Conservation (phyloP, 2,113 vertebrate genomes). For the Neopipo cinnamomea region DNA sequence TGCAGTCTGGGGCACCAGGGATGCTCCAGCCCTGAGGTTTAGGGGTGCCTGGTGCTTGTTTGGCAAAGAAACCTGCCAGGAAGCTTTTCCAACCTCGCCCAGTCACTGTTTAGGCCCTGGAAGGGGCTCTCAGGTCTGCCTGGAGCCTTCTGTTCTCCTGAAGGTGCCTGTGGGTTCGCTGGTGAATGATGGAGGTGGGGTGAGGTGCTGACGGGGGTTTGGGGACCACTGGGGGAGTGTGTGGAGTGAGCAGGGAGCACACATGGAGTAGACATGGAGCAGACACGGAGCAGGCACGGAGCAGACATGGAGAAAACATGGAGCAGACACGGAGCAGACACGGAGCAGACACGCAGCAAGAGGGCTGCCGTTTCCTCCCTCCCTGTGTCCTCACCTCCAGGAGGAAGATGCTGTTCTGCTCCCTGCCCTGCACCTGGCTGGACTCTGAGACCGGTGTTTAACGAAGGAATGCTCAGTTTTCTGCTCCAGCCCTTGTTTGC, state of each 20-base stretch:
- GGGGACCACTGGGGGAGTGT: fast-evolving
- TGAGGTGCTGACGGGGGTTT: neutral
- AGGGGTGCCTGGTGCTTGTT: no score
- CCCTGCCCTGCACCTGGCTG: neutral
- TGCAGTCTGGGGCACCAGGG: no score
- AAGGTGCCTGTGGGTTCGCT: neutral
- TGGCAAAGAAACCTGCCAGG: no score
- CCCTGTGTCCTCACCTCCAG: neutral
- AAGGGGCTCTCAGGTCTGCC: neutral
- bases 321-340: no score
- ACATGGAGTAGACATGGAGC: neutral
- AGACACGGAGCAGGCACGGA: neutral
- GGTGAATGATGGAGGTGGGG: neutral
- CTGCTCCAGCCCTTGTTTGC: neutral
- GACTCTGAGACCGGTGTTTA: neutral
- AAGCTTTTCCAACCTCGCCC: no score
- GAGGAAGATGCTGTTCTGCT: neutral
- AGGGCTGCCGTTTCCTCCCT: neutral
- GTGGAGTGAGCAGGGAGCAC: neutral
- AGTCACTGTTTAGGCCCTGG: neutral
- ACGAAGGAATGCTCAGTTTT: neutral
- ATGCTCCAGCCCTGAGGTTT: no score
- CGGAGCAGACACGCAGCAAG: fast-evolving
- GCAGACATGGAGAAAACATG: neutral
- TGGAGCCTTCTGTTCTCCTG: neutral